phyloP scores from a whole-genome alignment of 2,888 invertebrate species.

The Leucozona laternaria region DNA sequence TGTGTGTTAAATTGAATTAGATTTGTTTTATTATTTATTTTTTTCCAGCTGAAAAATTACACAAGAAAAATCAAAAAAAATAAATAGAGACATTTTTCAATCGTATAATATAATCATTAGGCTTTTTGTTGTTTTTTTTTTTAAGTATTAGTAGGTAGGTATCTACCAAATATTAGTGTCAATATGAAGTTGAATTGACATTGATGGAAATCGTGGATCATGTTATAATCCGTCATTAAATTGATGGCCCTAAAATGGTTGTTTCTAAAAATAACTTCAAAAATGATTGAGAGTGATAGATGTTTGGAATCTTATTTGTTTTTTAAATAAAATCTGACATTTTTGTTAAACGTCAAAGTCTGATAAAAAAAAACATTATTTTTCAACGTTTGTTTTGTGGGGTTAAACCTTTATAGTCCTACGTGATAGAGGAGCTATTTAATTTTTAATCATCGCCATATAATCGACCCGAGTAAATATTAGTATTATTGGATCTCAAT shows the following conservation, averaged over 20 bases:
- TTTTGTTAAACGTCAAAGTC: neutral
- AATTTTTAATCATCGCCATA: too few relatives aligned
- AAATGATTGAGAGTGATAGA: neutral
- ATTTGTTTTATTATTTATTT: constrained; percentile 14
- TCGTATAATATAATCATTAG: constrained; percentile 1
- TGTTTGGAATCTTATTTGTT: neutral
- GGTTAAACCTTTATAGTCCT: too few relatives aligned
- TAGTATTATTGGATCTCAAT: too few relatives aligned
- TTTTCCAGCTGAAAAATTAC: too few relatives aligned
- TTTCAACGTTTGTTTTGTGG: too few relatives aligned
- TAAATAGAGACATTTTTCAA: constrained; percentile 37
- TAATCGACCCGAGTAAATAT: too few relatives aligned
- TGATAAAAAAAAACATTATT: too few relatives aligned
- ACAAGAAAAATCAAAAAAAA: neutral
- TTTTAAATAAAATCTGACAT: neutral
- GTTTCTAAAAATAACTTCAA: neutral
- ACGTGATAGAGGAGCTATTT: too few relatives aligned
- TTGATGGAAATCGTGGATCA: neutral
- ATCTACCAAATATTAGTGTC: neutral
- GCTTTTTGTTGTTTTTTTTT: neutral
- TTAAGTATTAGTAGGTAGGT: too few relatives aligned
- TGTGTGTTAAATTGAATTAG: constrained; percentile 34
- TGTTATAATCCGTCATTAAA: neutral
- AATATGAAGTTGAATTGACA: constrained; percentile 1
- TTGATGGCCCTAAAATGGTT: neutral